Evolutionary conservation across 2,113 vertebrate genomes (phyloP), one percentile per base, ranked within the genome.

Genomic region (Diadophis punctatus): DNA sequence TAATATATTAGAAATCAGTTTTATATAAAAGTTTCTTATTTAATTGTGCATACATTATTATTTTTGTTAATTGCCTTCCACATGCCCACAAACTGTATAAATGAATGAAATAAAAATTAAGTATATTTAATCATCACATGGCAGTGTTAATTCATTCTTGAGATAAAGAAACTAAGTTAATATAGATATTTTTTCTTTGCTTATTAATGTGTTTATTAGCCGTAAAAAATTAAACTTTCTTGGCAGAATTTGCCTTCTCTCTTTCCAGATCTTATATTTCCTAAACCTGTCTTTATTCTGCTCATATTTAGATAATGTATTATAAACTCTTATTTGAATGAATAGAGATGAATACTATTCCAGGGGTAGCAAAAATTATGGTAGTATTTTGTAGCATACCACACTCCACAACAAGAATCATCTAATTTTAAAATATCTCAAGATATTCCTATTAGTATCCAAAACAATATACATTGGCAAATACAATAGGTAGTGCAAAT

Each of bases 341-440:
- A 80, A 39, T 39, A 80, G n/a, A 80, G 68, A 7, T 80, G n/a
- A 39, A 80, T 80, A 80, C 16, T 80, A 80, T 39, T 80, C 34
- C 34, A 80, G n/a, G 7, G 16, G 16, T 39, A 74, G n/a, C 16
- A 39, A 39, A 39, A 74, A 34, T 8, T 74, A 93, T 6, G 16
- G 49, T 0, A 68, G 46, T 86, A 48, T 56, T 25, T 52, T 86
- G 43, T 8, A 92, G 34, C 34, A 92, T 2, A 56, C 22, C 0
- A 52, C 84, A 95, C 93, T 92, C 93, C 85, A 88, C 94, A 90
- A 93, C 94, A 91, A 95, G 91, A 93, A 93, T 3, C 68, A 34
- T 10, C 3, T 49, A 68, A 85, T 89, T 60, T 92, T 84, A 90
- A 86, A 90, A 91, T 91, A 90, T 48, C 55, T 93, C 56, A 95